Base-by-base conservation (phyloP, 2,797 vertebrate genomes). In the Molossus molossus region DNA sequence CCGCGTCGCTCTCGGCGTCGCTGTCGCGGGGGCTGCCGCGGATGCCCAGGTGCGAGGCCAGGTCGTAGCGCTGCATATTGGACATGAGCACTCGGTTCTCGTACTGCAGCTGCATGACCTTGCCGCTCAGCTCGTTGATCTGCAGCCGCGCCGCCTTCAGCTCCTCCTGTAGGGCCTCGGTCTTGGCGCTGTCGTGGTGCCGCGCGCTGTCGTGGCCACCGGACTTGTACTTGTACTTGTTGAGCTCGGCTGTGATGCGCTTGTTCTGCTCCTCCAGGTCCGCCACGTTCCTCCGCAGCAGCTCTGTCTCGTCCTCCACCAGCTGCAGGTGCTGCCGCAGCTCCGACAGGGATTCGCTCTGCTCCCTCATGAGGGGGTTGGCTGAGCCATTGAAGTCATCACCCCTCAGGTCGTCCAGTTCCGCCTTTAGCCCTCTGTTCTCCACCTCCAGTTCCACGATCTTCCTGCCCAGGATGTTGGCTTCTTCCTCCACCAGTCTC, bases 21-120 rank as follows among this genome's bases (percentile, higher is more conserved):
- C 99, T 99, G 98, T 99, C 99, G 5, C 99, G 99, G 1, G 99
- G 99, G 97, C 99, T 99, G 97, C 98, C 98, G 0, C 99, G 99
- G 98, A 99, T 99, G 33, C 99, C 99, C 53, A 99, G 98, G 72
- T 99, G 99, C 69, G 99, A 99, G 33, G 99, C 99, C 97, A 99
- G 97, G 98, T 99, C 99, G 0, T 99, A 99, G 97, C 99, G 99
- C 97, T 99, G 99, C 99, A 99, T 99, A 98, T 99, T 99, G 97
- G 99, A 99, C 97, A 99, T 99, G 33, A 99, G 98, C 93, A 99
- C 99, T 1, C 99, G 99, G 98, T 99, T 99, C 98, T 99, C 99
- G 1, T 99, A 99, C 98, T 99, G 99, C 69, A 99, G 99, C 97
- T 99, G 99, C 99, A 99, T 99, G 93, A 99, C 99, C 98, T 99